phyloP scores from a whole-genome alignment of 2,113 vertebrate species.

The Sceloporus tristichus region DNA sequence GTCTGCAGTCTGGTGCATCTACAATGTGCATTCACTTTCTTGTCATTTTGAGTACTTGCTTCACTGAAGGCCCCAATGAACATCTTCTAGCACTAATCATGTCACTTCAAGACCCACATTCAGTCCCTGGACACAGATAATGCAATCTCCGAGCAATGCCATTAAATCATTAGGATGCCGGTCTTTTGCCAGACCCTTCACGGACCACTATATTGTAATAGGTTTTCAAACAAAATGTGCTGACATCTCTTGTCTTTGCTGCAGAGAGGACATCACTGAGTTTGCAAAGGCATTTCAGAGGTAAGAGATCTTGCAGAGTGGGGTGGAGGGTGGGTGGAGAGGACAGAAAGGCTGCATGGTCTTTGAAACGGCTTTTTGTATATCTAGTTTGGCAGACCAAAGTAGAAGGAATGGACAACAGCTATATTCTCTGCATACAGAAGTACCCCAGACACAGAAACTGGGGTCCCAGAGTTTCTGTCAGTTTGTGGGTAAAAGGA shows the following conservation, averaged over 20 bases:
- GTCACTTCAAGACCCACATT: neutral
- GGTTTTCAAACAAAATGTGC: constrained; percentile 20
- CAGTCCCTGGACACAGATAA: neutral
- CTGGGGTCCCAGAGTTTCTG: neutral
- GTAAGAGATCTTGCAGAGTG: neutral
- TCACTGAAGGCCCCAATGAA: no score
- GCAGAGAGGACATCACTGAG: neutral
- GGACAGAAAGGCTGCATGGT: neutral
- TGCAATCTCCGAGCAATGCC: neutral
- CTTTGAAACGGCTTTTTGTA: neutral
- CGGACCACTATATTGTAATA: neutral
- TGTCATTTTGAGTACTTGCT: neutral
- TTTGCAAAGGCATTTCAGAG: neutral
- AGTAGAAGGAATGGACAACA: neutral
- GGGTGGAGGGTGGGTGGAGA: neutral
- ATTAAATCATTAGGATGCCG: neutral
- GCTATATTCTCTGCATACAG: neutral
- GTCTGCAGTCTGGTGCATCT: no score
- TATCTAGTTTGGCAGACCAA: neutral
- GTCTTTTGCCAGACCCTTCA: neutral
- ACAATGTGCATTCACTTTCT: neutral
- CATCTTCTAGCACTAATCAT: neutral
- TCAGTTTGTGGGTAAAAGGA: neutral
- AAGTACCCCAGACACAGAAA: neutral
- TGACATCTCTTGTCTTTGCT: neutral